These are phyloP conservation scores for Platichthys stellatus DNA, from an alignment of 2,113 vertebrate species.

Conservation along the genomic window DNA sequence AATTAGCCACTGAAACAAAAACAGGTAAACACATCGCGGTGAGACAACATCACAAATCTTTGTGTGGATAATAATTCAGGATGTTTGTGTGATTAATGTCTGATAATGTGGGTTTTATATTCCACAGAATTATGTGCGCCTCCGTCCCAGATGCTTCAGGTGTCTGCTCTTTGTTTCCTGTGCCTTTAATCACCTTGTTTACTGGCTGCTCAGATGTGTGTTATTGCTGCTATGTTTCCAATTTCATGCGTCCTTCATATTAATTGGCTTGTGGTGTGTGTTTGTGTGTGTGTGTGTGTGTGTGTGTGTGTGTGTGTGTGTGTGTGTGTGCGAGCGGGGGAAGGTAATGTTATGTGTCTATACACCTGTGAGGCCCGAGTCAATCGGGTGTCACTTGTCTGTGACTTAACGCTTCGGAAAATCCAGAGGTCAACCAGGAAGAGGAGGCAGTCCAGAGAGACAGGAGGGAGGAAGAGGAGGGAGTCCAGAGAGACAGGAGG, in stretches of 20 bases:
- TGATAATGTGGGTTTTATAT: too few relatives aligned
- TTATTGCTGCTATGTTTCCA: slow-evolving; percentile 47
- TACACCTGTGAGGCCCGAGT: slow-evolving; percentile 13
- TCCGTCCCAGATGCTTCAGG: not conserved
- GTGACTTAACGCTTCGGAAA: not conserved
- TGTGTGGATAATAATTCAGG: too few relatives aligned
- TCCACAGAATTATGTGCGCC: too few relatives aligned
- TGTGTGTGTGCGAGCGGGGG: not conserved
- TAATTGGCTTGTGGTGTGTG: slow-evolving; percentile 40
- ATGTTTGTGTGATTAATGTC: too few relatives aligned
- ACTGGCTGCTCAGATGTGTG: slow-evolving; percentile 45
- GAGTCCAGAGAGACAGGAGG: slow-evolving; percentile 12
- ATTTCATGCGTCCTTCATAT: slow-evolving; percentile 50
- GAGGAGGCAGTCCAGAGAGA: slow-evolving; percentile 23
- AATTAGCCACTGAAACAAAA: too few relatives aligned
- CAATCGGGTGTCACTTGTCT: slow-evolving; percentile 29
- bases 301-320: not conserved
- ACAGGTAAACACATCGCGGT: too few relatives aligned
- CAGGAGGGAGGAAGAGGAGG: slow-evolving; percentile 19
- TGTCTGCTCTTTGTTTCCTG: not conserved
- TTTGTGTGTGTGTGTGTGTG: not conserved
- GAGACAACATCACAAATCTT: too few relatives aligned
- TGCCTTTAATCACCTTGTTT: slow-evolving; percentile 50
- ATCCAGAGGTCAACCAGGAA: slow-evolving; percentile 1
- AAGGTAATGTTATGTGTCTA: not conserved